These are phyloP conservation scores for Pemphredon lugubris DNA, from an alignment of 2,888 invertebrate species.

Conservation along the genomic window DNA sequence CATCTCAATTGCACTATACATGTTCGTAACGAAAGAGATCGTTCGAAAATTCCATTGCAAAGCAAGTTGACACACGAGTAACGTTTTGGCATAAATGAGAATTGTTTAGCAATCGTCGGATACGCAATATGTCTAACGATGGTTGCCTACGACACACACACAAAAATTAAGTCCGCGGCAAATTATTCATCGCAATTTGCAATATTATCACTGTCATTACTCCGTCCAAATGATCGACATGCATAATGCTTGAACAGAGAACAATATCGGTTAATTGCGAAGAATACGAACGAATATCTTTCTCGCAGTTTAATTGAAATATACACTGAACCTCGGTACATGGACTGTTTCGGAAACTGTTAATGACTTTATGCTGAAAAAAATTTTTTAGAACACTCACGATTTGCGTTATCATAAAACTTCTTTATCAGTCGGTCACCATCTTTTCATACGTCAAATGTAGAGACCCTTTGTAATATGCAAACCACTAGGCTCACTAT, in stretches of 20 bases:
- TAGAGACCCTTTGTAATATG: slow-evolving; percentile 56
- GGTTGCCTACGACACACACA: neutral
- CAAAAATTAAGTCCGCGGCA: neutral
- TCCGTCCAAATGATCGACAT: slow-evolving; percentile 15
- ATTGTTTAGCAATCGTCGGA: slow-evolving; percentile 14
- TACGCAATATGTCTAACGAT: neutral
- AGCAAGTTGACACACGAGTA: slow-evolving; percentile 12
- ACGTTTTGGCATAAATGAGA: neutral
- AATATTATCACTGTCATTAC: slow-evolving; percentile 26
- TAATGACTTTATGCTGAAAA: slow-evolving; percentile 32
- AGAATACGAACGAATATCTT: slow-evolving; percentile 41
- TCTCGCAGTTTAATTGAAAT: slow-evolving; percentile 24
- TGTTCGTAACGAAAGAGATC: neutral
- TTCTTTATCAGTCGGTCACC: slow-evolving; percentile 69
- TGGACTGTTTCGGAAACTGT: slow-evolving; percentile 31
- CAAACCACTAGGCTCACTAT: slow-evolving; percentile 44
- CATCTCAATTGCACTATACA: neutral
- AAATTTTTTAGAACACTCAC: slow-evolving; percentile 45
- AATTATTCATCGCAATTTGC: slow-evolving; percentile 13
- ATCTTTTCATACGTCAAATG: slow-evolving; percentile 70
- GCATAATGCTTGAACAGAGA: slow-evolving; percentile 13
- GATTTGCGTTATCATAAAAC: slow-evolving; percentile 64
- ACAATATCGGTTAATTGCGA: slow-evolving; percentile 26
- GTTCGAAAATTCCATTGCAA: slow-evolving; percentile 1
- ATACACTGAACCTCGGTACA: slow-evolving; percentile 36